A percentile compares a stretch with the other conserved stretches of the same genome.
These are phyloP conservation scores for Hymenopus coronatus DNA, from an alignment of 2,888 invertebrate genomes.

Conservation along the genomic window DNA sequence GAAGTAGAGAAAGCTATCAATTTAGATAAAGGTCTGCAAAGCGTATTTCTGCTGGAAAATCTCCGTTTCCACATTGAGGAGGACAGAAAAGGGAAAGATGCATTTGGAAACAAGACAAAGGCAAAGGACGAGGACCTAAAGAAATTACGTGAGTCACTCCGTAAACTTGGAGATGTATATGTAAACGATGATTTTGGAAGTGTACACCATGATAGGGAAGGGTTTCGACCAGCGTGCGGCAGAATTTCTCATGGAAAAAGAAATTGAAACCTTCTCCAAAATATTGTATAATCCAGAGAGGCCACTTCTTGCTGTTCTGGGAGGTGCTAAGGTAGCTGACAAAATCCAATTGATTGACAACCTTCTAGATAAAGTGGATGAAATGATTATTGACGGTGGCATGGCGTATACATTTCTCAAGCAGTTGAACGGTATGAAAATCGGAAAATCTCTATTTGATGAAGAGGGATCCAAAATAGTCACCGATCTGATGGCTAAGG, in stretches of 20 bases:
- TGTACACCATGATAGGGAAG: conserved; percentile 97
- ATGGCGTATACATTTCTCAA: conserved; percentile 99
- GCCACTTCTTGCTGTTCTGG: conserved; percentile 97
- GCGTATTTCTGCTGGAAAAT: conserved; percentile 92
- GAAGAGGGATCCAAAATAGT: conserved; percentile 96
- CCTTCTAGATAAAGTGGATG: conserved; percentile 94
- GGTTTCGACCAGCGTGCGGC: conserved; percentile 88
- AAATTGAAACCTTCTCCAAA: conserved; percentile 87
- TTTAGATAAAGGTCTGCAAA: conserved; percentile 73
- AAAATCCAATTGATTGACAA: conserved; percentile 98
- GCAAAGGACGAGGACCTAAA: conserved; percentile 83
- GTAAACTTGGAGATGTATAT: conserved; percentile 94
- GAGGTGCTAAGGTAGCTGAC: conserved; percentile 98
- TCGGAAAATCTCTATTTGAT: conserved; percentile 92
- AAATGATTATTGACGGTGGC: conserved; percentile 99
- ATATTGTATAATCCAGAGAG: conserved; percentile 44
- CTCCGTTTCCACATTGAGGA: conserved; percentile 95
- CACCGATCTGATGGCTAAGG: conserved; percentile 82
- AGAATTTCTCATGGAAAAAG: conserved; percentile 95
- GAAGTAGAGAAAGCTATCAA: conserved; percentile 90
- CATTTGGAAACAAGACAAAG: conserved; percentile 84
- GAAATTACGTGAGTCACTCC: conserved; percentile 81
- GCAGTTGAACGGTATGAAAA: conserved; percentile 87
- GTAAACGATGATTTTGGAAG: conserved; percentile 99
- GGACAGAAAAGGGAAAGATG: conserved; percentile 95